Evolutionary conservation across 1,140 invertebrate genomes (phyloP), one percentile per base, ranked within the genome.

Genomic region (Coelopa frigida): DNA sequence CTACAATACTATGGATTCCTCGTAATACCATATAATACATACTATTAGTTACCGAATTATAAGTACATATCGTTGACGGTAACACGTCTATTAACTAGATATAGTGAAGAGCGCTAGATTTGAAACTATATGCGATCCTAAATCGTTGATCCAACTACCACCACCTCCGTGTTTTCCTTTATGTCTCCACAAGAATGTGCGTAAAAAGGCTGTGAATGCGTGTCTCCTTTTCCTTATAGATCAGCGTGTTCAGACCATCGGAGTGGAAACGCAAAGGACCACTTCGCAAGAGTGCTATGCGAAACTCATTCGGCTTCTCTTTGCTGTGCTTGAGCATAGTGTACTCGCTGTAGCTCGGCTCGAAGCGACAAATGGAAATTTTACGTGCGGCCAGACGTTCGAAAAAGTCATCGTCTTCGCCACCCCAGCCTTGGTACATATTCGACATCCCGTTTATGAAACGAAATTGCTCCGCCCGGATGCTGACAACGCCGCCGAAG

Each of bases 341-440:
- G 68, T 90, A 93, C 41, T 76, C 75, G 44, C 85, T 84, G 17
- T 84, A 72, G 14, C 76, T 67, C 18, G 85, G 80, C 41, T 80
- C 76, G 70, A 89, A 88, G 51, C 87, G 75, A 50, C 77, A 80
- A 11, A 87, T 72, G 55, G 76, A 70, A 12, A 80, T 65, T 20
- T 75, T 70, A 49, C 73, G 60, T 31, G 65, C 54, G 21, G 72
- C 59, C 27, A 87, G 60, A 29, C 84, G 70, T 29, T 61, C 73
- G 54, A 81, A 87, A 60, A 96, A 82, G 68, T 97, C 92, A 73
- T 94, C 91, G 71, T 94, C 89, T 73, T 94, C 89, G 29, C 85
- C 89, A 32, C 85, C 89, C 89, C 88, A 93, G 0, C 87, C 89
- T 71, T 82, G 87, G 61, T 84, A 91, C 20, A 81, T 61, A 66